phyloP scores from a whole-genome alignment of 1,140 invertebrate genomes.

The Maconellicoccus hirsutus region DNA sequence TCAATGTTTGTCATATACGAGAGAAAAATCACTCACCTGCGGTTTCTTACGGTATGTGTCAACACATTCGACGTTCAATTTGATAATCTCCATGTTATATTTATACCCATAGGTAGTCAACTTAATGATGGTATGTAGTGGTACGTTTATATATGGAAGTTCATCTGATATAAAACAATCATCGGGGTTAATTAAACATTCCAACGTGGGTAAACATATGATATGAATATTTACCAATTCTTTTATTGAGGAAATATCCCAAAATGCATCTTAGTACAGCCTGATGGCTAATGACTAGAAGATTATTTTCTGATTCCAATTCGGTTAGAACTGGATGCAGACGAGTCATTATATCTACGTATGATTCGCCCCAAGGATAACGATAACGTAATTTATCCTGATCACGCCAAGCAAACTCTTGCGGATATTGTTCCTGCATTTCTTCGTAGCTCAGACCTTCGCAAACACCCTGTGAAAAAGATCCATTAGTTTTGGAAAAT shows the following conservation, averaged over 20 bases:
- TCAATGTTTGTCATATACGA: neutral
- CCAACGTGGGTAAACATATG: slow-evolving; percentile 17
- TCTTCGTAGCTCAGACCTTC: slow-evolving; percentile 89
- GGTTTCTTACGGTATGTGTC: slow-evolving; percentile 66
- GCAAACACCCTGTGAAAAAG: slow-evolving; percentile 63
- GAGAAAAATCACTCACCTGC: slow-evolving; percentile 34
- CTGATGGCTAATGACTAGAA: slow-evolving; percentile 81
- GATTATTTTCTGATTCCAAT: slow-evolving; percentile 70
- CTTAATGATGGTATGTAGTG: slow-evolving; percentile 81
- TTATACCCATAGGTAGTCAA: slow-evolving; percentile 69
- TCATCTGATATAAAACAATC: slow-evolving; percentile 45
- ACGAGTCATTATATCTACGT: slow-evolving; percentile 75
- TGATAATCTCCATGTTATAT: slow-evolving; percentile 67
- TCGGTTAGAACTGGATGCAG: slow-evolving; percentile 67
- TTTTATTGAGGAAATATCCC: slow-evolving; percentile 78
- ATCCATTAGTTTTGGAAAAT: too few relatives aligned
- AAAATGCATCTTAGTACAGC: slow-evolving; percentile 82
- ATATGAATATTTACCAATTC: slow-evolving; percentile 42
- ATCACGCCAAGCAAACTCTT: slow-evolving; percentile 81
- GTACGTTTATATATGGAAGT: slow-evolving; percentile 80
- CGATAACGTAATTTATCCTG: slow-evolving; percentile 85
- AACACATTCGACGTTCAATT: slow-evolving; percentile 70
- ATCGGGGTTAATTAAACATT: too few relatives aligned
- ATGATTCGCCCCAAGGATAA: slow-evolving; percentile 84
- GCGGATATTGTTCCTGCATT: slow-evolving; percentile 76